Percentiles rank a stretch among this genome's conserved stretches.
Conservation (phyloP, 2,113 vertebrate species). For the Prolemur simus region DNA sequence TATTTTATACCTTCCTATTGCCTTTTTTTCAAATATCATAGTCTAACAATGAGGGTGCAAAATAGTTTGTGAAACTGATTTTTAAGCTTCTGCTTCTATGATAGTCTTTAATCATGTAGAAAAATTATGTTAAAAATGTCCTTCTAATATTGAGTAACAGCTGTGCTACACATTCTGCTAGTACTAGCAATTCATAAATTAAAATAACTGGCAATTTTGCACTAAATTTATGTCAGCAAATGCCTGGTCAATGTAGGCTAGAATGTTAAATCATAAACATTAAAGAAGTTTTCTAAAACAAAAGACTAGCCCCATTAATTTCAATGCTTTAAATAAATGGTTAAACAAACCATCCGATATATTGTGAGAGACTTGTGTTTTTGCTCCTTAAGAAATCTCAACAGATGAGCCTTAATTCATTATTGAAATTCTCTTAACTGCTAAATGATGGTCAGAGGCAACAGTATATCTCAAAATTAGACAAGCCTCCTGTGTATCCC, state of each 20-base stretch:
- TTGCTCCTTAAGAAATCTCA: constrained; percentile 43
- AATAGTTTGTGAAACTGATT: not conserved
- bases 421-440: not conserved
- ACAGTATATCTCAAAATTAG: not conserved
- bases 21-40: not conserved
- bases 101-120: constrained; percentile 56
- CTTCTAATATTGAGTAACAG: constrained; percentile 66
- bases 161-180: constrained; percentile 46
- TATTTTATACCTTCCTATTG: not conserved
- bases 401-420: constrained; percentile 16
- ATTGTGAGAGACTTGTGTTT: not conserved
- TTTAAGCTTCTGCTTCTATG: constrained; percentile 13
- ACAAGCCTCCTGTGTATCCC: not conserved
- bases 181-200: constrained; percentile 62
- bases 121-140: constrained; percentile 59
- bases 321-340: constrained; percentile 37
- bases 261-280: constrained; percentile 57
- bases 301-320: constrained; percentile 44
- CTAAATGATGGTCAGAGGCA: not conserved
- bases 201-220: constrained; percentile 64
- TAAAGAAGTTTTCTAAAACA: constrained; percentile 31
- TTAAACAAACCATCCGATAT: constrained; percentile 36
- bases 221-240: constrained; percentile 52
- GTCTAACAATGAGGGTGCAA: not conserved
- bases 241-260: constrained; percentile 39